Evolutionary conservation across 2,113 vertebrate species (phyloP), one percentile per base, ranked within the genome.

Genomic region (Neoarius graeffei): DNA sequence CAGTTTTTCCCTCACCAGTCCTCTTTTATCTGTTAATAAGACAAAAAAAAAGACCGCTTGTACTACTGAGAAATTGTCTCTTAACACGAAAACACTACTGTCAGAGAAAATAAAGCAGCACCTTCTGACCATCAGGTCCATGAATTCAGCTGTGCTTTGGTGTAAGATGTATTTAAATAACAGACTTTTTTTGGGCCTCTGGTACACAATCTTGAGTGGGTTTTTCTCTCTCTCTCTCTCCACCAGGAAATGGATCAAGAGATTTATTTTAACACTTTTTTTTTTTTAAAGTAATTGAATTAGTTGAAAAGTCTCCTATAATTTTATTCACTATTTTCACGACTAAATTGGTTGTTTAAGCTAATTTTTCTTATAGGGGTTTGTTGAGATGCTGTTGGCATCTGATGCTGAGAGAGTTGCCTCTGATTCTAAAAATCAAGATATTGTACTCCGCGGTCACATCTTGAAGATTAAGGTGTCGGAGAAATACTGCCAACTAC

Each of bases 341-440:
- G 3, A 62, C 56, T 76, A 23, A 67, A 25, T 81, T 35, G 8
- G 8, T 67, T 86, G 50, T 57, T 57, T 56, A 35, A 30, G 57
- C n/a, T 17, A 23, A 14, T 9, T 27, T 74, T 50, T 87, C 8
- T 83, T n/a, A 56, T 54, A 90, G 90, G 88, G 82, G 11, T 85
- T 89, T 57, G 42, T 89, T 73, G 92, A 95, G 66, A 94, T 95
- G 94, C 91, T 83, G 1, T 82, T 81, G 0, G 62, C 90, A 0
- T 81, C 90, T 0, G 93, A 94, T 56, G 94, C 94, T 17, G 20
- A 73, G 5, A 90, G 52, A 84, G 90, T 89, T 0, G 90, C 82
- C 3, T 25, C 30, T 27, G 89, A 89, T 13, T 88, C 94, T 20
- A 74, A 5, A 20, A 76, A 7, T 19, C 87, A 83, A 60, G 9